phyloP scores from a whole-genome alignment of 2,797 vertebrate species.

The Selene dorsalis region DNA sequence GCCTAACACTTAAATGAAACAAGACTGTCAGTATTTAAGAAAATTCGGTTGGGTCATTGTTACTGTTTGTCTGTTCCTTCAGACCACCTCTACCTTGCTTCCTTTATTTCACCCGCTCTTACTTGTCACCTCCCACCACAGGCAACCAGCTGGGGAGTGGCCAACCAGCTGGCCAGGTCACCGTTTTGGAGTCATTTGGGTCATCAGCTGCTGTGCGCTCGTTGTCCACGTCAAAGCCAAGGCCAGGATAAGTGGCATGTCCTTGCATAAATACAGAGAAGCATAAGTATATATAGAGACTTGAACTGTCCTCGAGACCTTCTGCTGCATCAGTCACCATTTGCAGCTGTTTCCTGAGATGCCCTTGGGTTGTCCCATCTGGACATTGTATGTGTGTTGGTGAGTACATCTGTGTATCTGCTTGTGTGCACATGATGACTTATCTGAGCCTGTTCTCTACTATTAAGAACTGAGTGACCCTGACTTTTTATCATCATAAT shows the following conservation, averaged over 20 bases:
- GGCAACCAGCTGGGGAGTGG: constrained; percentile 44
- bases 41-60: constrained; percentile 5
- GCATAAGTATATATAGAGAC: constrained; percentile 62
- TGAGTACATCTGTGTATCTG: constrained; percentile 31
- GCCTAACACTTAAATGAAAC: background rate
- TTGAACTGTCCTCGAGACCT: constrained; percentile 68
- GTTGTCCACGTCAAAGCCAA: constrained; percentile 55
- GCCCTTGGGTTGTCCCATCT: constrained; percentile 75
- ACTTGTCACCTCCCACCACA: constrained; percentile 58
- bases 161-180: constrained; percentile 76
- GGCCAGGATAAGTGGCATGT: constrained; percentile 57
- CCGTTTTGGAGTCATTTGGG: constrained; percentile 39
- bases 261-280: constrained; percentile 74
- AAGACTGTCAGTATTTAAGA: background rate
- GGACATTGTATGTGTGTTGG: constrained; percentile 23
- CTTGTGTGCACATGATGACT: background rate
- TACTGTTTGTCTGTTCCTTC: constrained; percentile 8
- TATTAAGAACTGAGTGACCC: constrained; percentile 2
- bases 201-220: constrained; percentile 60
- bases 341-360: constrained; percentile 47
- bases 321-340: constrained; percentile 68
- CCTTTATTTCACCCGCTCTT: constrained; percentile 12
- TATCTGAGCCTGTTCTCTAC: constrained; percentile 1
- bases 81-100: constrained; percentile 35
- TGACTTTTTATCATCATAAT: constrained; percentile 18